Evolutionary conservation across 1,140 invertebrate species (phyloP).

Genomic region (Popillia japonica): DNA sequence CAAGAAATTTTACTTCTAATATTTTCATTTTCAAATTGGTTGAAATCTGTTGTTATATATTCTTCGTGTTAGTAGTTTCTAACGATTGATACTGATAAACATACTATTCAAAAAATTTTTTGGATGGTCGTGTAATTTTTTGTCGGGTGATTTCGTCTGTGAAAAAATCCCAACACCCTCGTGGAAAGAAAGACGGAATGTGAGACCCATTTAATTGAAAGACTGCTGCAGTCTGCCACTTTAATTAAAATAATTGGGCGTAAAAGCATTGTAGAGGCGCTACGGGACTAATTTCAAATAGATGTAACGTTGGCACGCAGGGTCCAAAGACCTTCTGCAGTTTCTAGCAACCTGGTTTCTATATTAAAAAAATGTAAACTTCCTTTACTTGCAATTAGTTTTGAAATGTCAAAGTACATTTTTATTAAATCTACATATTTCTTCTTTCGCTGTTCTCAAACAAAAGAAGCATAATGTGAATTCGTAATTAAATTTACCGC

Average conservation of each 20-base stretch:
- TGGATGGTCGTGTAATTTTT: background rate
- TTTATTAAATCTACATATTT: background rate
- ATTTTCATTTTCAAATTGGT: too few species aligned
- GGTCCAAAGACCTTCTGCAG: background rate
- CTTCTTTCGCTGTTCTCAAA: background rate
- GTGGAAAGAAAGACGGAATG: constrained; percentile 19
- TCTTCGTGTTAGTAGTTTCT: too few species aligned
- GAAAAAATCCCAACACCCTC: background rate
- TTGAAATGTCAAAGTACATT: background rate
- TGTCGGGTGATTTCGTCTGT: background rate
- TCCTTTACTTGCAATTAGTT: background rate
- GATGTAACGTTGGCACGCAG: background rate
- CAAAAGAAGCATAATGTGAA: background rate
- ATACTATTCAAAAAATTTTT: too few species aligned
- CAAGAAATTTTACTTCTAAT: too few species aligned
- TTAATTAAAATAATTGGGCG: constrained; percentile 35
- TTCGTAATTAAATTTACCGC: background rate
- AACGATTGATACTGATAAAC: too few species aligned
- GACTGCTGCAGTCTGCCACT: constrained; percentile 5
- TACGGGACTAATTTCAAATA: constrained; percentile 24
- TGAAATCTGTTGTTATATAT: too few species aligned
- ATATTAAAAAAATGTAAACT: too few species aligned
- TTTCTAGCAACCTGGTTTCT: background rate
- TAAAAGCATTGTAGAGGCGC: constrained; percentile 19
- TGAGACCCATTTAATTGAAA: constrained; percentile 3